Base-by-base conservation (phyloP, 2,888 invertebrate species). In the Barypeithes pellucidus region DNA sequence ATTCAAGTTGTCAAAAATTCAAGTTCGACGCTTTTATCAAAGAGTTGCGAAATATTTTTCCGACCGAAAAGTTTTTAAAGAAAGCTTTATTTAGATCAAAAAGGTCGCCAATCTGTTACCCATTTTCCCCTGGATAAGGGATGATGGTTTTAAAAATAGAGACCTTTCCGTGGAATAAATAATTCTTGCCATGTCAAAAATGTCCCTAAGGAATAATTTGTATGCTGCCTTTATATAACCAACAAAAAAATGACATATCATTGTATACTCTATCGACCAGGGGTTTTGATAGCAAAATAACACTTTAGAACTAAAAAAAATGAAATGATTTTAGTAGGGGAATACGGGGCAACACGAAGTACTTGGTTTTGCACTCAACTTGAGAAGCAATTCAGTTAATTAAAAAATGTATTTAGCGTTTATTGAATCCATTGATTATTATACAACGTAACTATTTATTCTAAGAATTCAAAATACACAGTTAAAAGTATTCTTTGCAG, bases 1-100 rank as follows among this genome's bases (percentile, higher is more conserved):
- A 24, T 50, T 50, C n/a, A 22, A 50, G 24, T 24, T 50, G 50
- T 50, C 50, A 22, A 24, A 50, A 50, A 24, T 24, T 50, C n/a
- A 16, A n/a, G 12, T 50, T 22, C 47, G 11, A 22, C 11, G 20
- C 45, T 11, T 47, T 47, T 50, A 22, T 22, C 50, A 24, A 50
- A 24, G n/a, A 24, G 24, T 24, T 24, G 24, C 7, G 50, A 50
- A 50, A 24, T n/a, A 50, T 50, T 50, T 45, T 50, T 50, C 50
- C 50, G 8, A 50, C n/a, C 24, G 50, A 50, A 50, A 50, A 50
- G 50, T 50, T 50, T 50, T 50, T n/a, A 50, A 50, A 50, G 24
- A 50, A n/a, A 50, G 50, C 50, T 50, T 24, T 50, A 50, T 50
- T 50, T 24, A 50, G 50, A 24, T 50, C 22, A 22, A 24, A 24